A percentile compares a stretch with the other conserved stretches of the same genome.
Evolutionary conservation across 2,888 invertebrate genomes (phyloP).

Genomic region (Cancer borealis): DNA sequence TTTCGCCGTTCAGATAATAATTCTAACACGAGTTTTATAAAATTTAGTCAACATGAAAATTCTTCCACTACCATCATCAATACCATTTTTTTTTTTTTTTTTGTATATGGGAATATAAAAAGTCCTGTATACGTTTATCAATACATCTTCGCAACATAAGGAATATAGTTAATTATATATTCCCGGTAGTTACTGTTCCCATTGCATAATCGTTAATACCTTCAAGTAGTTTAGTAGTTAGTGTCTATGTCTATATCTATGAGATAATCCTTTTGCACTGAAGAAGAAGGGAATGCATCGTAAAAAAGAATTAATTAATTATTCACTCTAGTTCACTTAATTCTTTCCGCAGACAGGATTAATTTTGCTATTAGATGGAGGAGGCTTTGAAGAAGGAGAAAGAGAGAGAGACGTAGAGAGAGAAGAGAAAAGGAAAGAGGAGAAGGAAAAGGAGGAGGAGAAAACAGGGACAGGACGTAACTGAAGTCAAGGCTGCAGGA

Average conservation of each 20-base stretch:
- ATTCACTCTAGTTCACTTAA: conserved; percentile 12
- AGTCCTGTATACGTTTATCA: background rate
- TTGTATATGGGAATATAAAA: too few relatives aligned
- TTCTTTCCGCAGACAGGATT: background rate
- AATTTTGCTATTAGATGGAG: background rate
- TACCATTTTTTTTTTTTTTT: too few relatives aligned
- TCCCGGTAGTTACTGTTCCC: background rate
- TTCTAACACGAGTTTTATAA: too few relatives aligned
- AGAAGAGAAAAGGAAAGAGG: background rate
- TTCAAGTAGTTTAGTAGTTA: background rate
- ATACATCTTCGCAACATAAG: too few relatives aligned
- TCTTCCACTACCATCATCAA: too few relatives aligned
- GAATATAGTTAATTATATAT: background rate
- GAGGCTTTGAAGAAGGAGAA: background rate
- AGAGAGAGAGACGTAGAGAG: background rate
- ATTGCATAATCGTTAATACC: background rate
- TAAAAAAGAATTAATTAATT: background rate
- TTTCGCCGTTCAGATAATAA: too few relatives aligned
- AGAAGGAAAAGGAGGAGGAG: background rate
- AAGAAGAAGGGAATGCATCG: background rate
- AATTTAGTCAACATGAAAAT: too few relatives aligned
- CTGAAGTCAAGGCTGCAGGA: conserved; percentile 36
- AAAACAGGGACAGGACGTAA: background rate
- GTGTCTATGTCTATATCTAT: background rate
- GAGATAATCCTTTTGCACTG: background rate